A percentile compares a stretch with the other conserved stretches of the same genome.
Evolutionary conservation across 2,888 invertebrate genomes (phyloP).

Genomic region (Conus canariensis): DNA sequence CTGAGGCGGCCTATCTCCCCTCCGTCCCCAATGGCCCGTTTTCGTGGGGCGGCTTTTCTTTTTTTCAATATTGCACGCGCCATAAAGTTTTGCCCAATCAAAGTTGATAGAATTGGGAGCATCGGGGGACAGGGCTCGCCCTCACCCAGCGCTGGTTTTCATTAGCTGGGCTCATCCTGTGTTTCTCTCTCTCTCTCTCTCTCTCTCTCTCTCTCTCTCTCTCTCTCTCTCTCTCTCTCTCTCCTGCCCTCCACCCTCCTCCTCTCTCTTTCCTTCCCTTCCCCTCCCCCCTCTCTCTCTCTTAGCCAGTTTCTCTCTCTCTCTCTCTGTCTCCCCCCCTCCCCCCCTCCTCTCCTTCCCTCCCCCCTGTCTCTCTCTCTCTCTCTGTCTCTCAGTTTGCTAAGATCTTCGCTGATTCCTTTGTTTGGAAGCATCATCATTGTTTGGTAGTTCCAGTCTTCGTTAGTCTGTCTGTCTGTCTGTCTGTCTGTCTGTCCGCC

Average conservation of each 20-base stretch:
- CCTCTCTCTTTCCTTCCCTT: neutral
- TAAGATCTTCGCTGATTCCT: neutral
- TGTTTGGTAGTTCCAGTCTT: neutral
- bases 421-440: neutral
- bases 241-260: neutral
- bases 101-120: slow-evolving; percentile 39
- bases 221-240: neutral
- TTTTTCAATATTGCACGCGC: slow-evolving; percentile 42
- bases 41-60: neutral
- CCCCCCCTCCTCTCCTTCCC: neutral
- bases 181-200: neutral
- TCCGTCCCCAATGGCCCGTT: slow-evolving; percentile 13
- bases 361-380: neutral
- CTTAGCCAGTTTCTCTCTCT: neutral
- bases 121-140: neutral
- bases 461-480: neutral
- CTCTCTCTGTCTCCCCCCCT: neutral
- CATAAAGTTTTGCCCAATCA: slow-evolving; percentile 43
- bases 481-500: neutral
- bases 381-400: neutral
- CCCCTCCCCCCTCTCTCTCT: neutral
- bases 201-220: slow-evolving; percentile 3
- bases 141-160: neutral
- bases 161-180: neutral
- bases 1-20: too few species aligned